Percentiles rank a stretch among this genome's conserved stretches.
phyloP scores from a whole-genome alignment of 2,888 invertebrate genomes.

The Meteorus cinctellus region DNA sequence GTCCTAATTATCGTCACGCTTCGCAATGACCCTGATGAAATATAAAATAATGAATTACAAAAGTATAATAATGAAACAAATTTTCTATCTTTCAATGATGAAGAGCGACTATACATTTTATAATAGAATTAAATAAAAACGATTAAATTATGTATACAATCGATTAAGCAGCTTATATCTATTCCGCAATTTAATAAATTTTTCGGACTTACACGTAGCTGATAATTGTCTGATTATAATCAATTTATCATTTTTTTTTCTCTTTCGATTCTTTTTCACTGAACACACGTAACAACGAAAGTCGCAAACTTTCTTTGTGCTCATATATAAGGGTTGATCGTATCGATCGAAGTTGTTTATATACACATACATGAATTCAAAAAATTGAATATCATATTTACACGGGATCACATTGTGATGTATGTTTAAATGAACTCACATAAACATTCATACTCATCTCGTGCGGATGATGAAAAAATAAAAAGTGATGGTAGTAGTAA shows the following conservation, averaged over 20 bases:
- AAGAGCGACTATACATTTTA: background rate
- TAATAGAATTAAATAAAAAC: conserved; percentile 5
- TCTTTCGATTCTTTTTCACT: conserved; percentile 13
- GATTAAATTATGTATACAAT: conserved; percentile 14
- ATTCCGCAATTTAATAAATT: conserved; percentile 25
- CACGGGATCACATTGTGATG: background rate
- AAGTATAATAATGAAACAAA: background rate
- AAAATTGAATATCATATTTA: background rate
- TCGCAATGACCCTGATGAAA: background rate
- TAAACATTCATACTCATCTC: conserved; percentile 34
- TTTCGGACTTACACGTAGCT: conserved; percentile 7
- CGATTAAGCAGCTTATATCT: conserved; percentile 21
- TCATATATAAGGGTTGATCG: conserved; percentile 32
- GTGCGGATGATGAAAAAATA: conserved; percentile 36
- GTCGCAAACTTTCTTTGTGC: conserved; percentile 18
- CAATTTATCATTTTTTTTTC: conserved; percentile 21
- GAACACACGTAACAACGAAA: conserved; percentile 5
- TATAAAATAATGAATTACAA: background rate
- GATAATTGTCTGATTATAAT: conserved; percentile 22
- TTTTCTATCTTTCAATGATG: background rate
- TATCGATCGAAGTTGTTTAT: conserved; percentile 35
- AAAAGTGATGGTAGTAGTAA: conserved; percentile 38
- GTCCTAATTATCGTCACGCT: background rate
- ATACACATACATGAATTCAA: background rate
- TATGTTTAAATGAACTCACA: background rate